Evolutionary conservation across 2,888 invertebrate species (phyloP), one percentile per base, ranked within the genome.

Genomic region (Urechis unicinctus): DNA sequence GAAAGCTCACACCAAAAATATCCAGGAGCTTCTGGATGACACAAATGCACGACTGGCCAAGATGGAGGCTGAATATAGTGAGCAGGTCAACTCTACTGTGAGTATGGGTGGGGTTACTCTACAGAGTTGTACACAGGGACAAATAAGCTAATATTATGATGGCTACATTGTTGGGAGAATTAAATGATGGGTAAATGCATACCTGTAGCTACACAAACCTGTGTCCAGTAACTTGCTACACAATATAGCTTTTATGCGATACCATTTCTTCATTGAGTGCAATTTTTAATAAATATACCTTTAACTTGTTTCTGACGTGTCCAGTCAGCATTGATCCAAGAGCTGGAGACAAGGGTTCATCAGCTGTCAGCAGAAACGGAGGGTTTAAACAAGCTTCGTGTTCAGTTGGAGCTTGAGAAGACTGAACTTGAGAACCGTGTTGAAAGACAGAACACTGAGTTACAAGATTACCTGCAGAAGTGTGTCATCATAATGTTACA

Each of bases 21-120:
- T 76, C 42, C 74, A 75, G 61, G 74, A 75, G 52, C 68, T 76
- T 43, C 59, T 76, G 48, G 76, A 75, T 58, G 76, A 76, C 55
- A 76, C 76, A 9, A 75, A 75, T 56, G 61, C 62, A 17, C 59
- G 75, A 22, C 68, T 76, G 29, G 66, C 67, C 52, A 69, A 71
- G 49, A 75, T 76, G 73, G 75, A 76, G 58, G 65, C 68, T 29
- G 75, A 75, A 51, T 75, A 75, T 58, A 68, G 65, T 36, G 69
- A 72, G 46, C 76, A 76, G 57, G 68, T 70, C 2, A 53, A 62
- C n/a, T 58, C 68, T 21, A 75, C 72, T 22, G 76, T 75, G 62
- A 64, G 70, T 47, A 22, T 9, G n/a, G n/a, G n/a, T n/a, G n/a
- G n/a, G n/a, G n/a, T n/a, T n/a, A n/a, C n/a, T n/a, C n/a, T n/a